Conservation (phyloP, 2,888 invertebrate genomes). For the Cheilosia vulpina region DNA sequence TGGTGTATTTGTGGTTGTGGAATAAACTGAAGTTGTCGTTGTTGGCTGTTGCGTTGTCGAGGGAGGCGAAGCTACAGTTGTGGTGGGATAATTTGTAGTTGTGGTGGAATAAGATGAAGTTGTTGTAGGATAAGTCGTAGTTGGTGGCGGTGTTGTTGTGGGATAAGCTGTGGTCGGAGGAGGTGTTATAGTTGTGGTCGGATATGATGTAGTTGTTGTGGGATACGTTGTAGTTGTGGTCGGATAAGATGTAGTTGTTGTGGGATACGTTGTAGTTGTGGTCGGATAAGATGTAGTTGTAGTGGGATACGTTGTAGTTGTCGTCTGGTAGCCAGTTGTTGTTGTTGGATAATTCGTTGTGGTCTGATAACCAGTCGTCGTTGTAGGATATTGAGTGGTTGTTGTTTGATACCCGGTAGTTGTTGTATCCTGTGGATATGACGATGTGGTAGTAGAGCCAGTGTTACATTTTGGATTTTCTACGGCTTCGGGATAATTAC, state of each 20-base stretch:
- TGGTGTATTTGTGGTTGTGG: constrained; percentile 70
- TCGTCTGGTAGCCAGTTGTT: constrained; percentile 11
- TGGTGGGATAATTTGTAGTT: constrained; percentile 32
- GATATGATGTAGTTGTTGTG: constrained; percentile 50
- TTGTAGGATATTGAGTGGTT: constrained; percentile 2
- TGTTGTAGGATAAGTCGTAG: constrained; percentile 74
- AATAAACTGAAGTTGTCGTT: constrained; percentile 35
- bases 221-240: constrained; percentile 31
- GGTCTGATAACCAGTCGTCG: constrained; percentile 11
- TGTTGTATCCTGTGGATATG: constrained; percentile 34
- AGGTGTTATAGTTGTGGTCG: constrained; percentile 46
- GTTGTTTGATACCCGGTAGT: constrained; percentile 48
- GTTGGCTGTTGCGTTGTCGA: constrained; percentile 47
- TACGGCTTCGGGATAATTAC: constrained; percentile 78
- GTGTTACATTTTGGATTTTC: constrained; percentile 76
- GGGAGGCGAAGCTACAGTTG: constrained; percentile 26
- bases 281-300: constrained; percentile 37
- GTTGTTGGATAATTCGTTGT: constrained; percentile 27
- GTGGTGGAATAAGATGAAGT: constrained; percentile 52
- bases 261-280: constrained; percentile 24
- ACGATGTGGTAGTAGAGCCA: constrained; percentile 11
- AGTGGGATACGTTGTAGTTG: constrained; percentile 30
- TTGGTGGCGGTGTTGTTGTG: constrained; percentile 36
- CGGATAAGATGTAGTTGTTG: constrained; percentile 30
- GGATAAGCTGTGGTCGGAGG: no score